Conservation (phyloP, 2,113 vertebrate genomes). For the Phalacrocorax carbo region DNA sequence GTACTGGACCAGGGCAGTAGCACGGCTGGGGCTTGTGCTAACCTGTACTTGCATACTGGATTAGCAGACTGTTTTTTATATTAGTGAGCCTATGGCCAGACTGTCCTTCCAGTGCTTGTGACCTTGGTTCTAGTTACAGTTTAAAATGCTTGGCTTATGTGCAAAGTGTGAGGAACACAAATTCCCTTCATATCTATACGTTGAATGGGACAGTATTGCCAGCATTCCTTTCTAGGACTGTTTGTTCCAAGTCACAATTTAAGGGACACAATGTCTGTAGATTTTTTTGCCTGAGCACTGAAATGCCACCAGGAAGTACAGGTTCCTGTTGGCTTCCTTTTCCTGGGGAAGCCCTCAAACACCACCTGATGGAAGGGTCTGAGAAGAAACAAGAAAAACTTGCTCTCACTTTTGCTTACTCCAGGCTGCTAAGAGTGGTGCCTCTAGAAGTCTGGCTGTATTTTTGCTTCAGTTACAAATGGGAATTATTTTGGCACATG, state of each 20-base stretch:
- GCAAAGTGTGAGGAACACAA: not conserved
- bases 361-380: not conserved
- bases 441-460: not conserved
- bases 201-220: not conserved
- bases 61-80: not conserved
- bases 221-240: not conserved
- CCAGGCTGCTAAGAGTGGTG: not conserved
- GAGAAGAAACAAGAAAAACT: conserved; percentile 2
- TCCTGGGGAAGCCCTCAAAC: not conserved
- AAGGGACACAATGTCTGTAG: not conserved
- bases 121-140: not conserved
- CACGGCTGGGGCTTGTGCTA: not conserved
- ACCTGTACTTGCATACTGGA: not conserved
- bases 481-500: not conserved
- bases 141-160: not conserved
- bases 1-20: not conserved
- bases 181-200: not conserved
- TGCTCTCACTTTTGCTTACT: not conserved
- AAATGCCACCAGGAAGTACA: not conserved
- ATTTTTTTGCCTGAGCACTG: not conserved
- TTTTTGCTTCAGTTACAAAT: not conserved
- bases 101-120: not conserved
- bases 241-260: not conserved
- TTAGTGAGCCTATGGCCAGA: not conserved
- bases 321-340: not conserved